Base-by-base conservation (phyloP, 2,113 vertebrate species). In the Poeciliopsis occidentalis region DNA sequence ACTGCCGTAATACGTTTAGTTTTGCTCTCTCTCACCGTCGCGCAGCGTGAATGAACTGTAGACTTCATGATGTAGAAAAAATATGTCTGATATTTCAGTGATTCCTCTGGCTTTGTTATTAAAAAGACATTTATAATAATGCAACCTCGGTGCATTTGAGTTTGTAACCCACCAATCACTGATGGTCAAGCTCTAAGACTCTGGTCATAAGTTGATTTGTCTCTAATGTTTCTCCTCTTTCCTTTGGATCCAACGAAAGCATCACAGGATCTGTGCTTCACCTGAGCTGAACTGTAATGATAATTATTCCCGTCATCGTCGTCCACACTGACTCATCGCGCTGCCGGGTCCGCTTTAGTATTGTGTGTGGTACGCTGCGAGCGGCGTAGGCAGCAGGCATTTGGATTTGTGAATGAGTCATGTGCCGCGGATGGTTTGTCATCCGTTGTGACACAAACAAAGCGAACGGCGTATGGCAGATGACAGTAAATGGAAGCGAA, bases 391-490 rank as follows among this genome's bases (percentile, higher is more conserved):
- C 72, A 75, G 83, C 73, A 86, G 71, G 67, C 76, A 30, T 71
- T 78, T 67, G 57, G 6, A 73, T 83, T 83, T 69, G 54, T 81
- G 72, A 85, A 78, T 89, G 90, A 90, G 79, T 92, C 85, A 89
- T 60, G 60, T 32, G 62, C 68, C 63, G 41, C 32, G 31, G 44
- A 73, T 82, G 69, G 8, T 67, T 67, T 74, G 68, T 71, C 30
- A 8, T 39, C 72, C 51, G 41, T 29, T 51, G 65, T 77, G 83
- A 89, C 47, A 74, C 76, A 24, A 70, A 60, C 73, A 54, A 67
- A 69, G 8, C 3, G 34, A 30, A 57, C 63, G 31, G 65, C 71
- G 74, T 63, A 54, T 67, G 69, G 64, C 10, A 12, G 60, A 71
- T 63, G 69, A 75, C 69, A 67, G 69, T 78, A 71, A 79, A 69